phyloP scores from a whole-genome alignment of 2,888 invertebrate genomes.

The Erynnis tages region DNA sequence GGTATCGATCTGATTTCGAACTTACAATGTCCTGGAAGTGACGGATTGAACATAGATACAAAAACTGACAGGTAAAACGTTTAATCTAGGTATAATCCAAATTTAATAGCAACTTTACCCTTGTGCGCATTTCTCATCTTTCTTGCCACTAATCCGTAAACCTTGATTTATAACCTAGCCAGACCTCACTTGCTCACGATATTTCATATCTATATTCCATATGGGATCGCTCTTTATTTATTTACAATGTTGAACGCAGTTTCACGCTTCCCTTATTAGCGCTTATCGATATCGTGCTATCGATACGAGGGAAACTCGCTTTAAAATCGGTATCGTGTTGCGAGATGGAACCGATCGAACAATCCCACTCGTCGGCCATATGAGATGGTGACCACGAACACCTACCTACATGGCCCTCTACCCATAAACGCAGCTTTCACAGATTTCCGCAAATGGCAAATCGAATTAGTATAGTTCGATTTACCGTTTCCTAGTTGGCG shows the following conservation, averaged over 20 bases:
- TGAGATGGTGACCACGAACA: slow-evolving; percentile 39
- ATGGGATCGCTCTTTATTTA: slow-evolving; percentile 2
- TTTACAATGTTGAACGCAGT: neutral
- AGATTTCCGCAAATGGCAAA: slow-evolving; percentile 65
- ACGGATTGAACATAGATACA: too few species aligned
- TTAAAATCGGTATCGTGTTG: slow-evolving; percentile 13
- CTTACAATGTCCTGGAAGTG: too few species aligned
- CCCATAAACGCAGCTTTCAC: slow-evolving; percentile 46
- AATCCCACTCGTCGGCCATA: slow-evolving; percentile 22
- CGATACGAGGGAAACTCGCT: slow-evolving; percentile 8
- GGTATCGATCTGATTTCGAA: too few species aligned
- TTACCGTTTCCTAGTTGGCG: slow-evolving; percentile 58
- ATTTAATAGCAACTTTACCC: too few species aligned
- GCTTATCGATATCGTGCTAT: slow-evolving; percentile 17
- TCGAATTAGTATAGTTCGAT: slow-evolving; percentile 68
- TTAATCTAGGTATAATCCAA: too few species aligned
- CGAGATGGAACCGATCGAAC: slow-evolving; percentile 20
- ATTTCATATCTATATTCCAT: neutral
- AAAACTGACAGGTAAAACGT: too few species aligned
- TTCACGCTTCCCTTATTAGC: slow-evolving; percentile 23
- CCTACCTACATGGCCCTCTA: slow-evolving; percentile 31
- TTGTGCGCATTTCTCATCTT: too few species aligned
- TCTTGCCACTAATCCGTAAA: too few species aligned
- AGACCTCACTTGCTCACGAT: slow-evolving; percentile 17
- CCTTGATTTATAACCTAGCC: too few species aligned